These are phyloP conservation scores for Salvelinus fontinalis DNA, from an alignment of 2,113 vertebrate genomes.

Conservation along the genomic window DNA sequence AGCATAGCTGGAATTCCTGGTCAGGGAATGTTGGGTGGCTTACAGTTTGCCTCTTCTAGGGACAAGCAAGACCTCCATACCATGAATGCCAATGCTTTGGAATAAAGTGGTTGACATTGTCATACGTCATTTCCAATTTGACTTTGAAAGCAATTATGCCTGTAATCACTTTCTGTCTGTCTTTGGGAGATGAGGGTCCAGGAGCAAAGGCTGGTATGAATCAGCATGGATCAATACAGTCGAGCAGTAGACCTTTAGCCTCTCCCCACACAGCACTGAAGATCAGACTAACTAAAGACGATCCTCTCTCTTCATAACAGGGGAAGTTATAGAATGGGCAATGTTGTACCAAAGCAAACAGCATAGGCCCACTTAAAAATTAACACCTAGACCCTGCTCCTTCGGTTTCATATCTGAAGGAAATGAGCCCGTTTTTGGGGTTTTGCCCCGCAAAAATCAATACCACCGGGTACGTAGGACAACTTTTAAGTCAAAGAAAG, in stretches of 20 bases:
- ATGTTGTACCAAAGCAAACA: too few relatives aligned
- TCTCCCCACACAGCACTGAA: background rate
- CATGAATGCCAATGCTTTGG: constrained; percentile 60
- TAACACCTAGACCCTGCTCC: too few relatives aligned
- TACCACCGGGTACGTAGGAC: too few relatives aligned
- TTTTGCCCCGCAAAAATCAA: too few relatives aligned
- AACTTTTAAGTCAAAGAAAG: too few relatives aligned
- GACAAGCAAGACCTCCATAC: constrained; percentile 56
- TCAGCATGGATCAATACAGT: background rate
- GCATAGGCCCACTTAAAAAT: too few relatives aligned
- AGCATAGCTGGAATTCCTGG: constrained; percentile 85
- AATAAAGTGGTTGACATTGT: constrained; percentile 42
- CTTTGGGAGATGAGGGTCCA: background rate
- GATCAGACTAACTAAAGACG: too few relatives aligned
- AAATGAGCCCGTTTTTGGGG: too few relatives aligned
- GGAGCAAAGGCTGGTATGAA: background rate
- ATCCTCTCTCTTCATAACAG: too few relatives aligned
- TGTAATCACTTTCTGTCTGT: constrained; percentile 13
- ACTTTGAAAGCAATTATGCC: constrained; percentile 33
- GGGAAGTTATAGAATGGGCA: too few relatives aligned
- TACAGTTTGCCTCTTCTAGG: constrained; percentile 72
- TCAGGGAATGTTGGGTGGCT: constrained; percentile 70
- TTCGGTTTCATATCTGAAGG: too few relatives aligned
- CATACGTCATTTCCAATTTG: constrained; percentile 23
- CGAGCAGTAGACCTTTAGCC: background rate